phyloP scores from a whole-genome alignment of 2,888 invertebrate genomes.

The Hypercompe scribonia region DNA sequence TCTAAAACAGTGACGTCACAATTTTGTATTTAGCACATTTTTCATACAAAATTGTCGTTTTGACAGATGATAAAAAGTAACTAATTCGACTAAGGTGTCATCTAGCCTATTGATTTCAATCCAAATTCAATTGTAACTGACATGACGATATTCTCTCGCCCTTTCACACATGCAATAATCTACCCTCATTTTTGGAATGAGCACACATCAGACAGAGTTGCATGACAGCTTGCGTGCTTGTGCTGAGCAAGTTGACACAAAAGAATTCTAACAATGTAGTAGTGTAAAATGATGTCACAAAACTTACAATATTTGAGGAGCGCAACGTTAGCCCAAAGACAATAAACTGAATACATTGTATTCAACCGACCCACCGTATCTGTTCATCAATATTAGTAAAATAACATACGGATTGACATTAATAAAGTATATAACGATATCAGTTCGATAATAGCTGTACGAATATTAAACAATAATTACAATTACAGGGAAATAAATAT shows the following conservation, averaged over 20 bases:
- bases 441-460: conserved; percentile 44
- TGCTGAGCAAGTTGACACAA: neutral
- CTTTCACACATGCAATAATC: no score
- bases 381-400: conserved; percentile 34
- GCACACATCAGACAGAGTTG: neutral
- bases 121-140: no score
- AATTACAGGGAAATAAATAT: conserved; percentile 48
- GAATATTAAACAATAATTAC: conserved; percentile 38
- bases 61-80: no score
- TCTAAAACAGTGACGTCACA: no score
- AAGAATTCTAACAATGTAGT: neutral
- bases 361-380: conserved; percentile 34
- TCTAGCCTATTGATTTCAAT: no score
- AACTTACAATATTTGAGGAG: neutral
- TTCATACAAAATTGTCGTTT: no score
- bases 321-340: neutral
- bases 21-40: no score
- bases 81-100: no score
- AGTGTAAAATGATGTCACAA: neutral
- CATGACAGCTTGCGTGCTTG: neutral
- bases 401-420: conserved; percentile 23
- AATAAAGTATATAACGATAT: conserved; percentile 37
- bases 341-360: conserved; percentile 45
- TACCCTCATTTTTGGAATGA: no score
- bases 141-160: no score